These are phyloP conservation scores for Cephalopterus ornatus DNA, from an alignment of 2,113 vertebrate species.

Conservation along the genomic window DNA sequence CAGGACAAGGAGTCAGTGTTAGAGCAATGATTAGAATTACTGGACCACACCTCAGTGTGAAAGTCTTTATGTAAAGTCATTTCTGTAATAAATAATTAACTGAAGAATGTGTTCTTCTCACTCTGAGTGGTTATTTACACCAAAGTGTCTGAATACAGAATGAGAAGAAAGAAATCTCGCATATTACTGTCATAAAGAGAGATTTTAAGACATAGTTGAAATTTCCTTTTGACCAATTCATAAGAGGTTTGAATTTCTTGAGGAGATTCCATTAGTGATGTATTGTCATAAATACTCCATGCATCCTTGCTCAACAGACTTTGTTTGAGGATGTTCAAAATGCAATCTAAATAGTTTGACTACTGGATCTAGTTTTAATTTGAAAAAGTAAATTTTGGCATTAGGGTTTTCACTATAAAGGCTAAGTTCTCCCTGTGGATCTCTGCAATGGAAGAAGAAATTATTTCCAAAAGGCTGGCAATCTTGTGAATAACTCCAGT, in stretches of 20 bases:
- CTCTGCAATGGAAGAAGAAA: background rate
- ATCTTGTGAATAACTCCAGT: background rate
- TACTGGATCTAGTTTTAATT: constrained; percentile 26
- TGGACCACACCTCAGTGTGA: background rate
- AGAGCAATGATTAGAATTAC: background rate
- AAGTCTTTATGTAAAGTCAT: background rate
- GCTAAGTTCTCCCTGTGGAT: background rate
- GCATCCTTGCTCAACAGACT: background rate
- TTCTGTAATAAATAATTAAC: background rate
- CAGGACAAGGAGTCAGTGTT: background rate
- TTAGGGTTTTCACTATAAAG: background rate
- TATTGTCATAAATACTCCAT: background rate
- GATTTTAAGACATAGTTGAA: background rate
- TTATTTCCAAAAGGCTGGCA: constrained; percentile 13
- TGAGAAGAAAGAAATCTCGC: background rate
- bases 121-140: background rate
- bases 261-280: background rate
- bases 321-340: background rate
- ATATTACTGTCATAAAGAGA: background rate
- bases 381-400: constrained; percentile 18
- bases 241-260: background rate
- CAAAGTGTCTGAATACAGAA: background rate
- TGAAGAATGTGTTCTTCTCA: background rate
- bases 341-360: background rate
- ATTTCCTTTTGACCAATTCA: background rate